A percentile compares a stretch with the other conserved stretches of the same genome.
Conservation (phyloP, 2,113 vertebrate species). For the Sarotherodon lohbergeri region DNA sequence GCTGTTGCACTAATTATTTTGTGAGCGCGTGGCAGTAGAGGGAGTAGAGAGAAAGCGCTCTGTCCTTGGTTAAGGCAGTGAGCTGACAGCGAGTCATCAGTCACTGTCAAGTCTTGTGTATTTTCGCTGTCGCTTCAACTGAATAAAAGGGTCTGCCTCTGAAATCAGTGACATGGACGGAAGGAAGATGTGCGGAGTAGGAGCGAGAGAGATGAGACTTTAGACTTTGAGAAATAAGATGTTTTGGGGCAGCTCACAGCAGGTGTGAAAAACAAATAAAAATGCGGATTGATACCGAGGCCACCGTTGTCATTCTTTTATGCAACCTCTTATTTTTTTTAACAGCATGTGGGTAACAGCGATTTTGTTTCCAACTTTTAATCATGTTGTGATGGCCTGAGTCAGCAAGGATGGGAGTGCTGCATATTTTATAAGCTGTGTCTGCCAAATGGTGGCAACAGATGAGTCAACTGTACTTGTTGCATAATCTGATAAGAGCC, state of each 20-base stretch:
- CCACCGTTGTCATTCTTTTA: neutral
- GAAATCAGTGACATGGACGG: neutral
- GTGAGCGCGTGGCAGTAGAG: neutral
- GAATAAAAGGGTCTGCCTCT: slow-evolving; percentile 14
- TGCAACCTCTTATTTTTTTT: neutral
- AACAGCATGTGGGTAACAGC: neutral
- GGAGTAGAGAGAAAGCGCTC: neutral
- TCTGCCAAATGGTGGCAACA: neutral
- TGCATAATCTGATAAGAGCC: neutral
- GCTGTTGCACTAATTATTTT: slow-evolving; percentile 37
- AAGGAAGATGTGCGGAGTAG: neutral
- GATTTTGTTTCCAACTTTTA: neutral
- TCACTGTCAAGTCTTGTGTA: slow-evolving; percentile 45
- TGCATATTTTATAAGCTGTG: neutral
- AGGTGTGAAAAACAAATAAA: neutral
- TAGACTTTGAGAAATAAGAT: neutral
- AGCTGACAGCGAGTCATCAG: slow-evolving; percentile 46
- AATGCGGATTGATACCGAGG: neutral
- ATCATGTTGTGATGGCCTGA: neutral
- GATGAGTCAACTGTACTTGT: neutral
- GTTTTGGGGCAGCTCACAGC: neutral
- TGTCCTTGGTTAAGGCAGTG: slow-evolving; percentile 46
- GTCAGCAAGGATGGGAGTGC: neutral
- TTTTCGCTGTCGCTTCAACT: slow-evolving; percentile 16
- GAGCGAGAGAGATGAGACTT: neutral